phyloP scores from a whole-genome alignment of 1,140 invertebrate species.

The Ceratina japonica region DNA sequence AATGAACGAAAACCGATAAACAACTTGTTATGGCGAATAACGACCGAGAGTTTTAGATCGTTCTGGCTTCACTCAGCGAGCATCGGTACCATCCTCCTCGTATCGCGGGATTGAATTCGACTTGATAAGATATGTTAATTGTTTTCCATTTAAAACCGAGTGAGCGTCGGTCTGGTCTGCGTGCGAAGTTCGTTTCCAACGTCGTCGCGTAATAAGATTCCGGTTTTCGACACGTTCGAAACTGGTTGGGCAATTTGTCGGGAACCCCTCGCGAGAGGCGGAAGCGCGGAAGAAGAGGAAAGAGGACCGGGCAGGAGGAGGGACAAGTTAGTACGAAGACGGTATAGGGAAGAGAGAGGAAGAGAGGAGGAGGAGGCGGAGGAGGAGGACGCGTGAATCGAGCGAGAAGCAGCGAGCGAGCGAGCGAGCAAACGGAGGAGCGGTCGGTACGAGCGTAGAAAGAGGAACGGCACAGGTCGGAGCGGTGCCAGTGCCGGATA shows the following conservation, averaged over 20 bases:
- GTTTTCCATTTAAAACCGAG: too few relatives aligned
- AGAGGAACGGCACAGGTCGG: slow-evolving; percentile 52
- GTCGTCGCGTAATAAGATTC: too few relatives aligned
- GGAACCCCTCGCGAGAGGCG: slow-evolving; percentile 7
- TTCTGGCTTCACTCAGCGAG: too few relatives aligned
- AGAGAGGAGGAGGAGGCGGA: neutral
- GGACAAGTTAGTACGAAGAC: slow-evolving; percentile 53
- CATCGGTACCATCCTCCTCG: too few relatives aligned
- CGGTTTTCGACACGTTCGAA: neutral
- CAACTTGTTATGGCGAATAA: too few relatives aligned
- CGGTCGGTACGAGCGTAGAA: slow-evolving; percentile 42
- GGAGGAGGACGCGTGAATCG: slow-evolving; percentile 41
- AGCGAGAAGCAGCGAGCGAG: slow-evolving; percentile 40
- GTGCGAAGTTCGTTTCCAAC: too few relatives aligned
- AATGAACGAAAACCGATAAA: too few relatives aligned
- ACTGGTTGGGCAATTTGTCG: neutral
- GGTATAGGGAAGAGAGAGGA: slow-evolving; percentile 49
- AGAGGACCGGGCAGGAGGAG: neutral
- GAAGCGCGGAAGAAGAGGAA: neutral
- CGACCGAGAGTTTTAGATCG: too few relatives aligned
- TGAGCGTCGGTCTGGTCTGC: too few relatives aligned
- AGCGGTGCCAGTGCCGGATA: slow-evolving; percentile 60
- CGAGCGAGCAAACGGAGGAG: slow-evolving; percentile 17
- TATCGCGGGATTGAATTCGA: too few relatives aligned
- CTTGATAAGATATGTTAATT: too few relatives aligned